Evolutionary conservation across 2,797 vertebrate species (phyloP).

Genomic region (Pseudochirops corinnae): DNA sequence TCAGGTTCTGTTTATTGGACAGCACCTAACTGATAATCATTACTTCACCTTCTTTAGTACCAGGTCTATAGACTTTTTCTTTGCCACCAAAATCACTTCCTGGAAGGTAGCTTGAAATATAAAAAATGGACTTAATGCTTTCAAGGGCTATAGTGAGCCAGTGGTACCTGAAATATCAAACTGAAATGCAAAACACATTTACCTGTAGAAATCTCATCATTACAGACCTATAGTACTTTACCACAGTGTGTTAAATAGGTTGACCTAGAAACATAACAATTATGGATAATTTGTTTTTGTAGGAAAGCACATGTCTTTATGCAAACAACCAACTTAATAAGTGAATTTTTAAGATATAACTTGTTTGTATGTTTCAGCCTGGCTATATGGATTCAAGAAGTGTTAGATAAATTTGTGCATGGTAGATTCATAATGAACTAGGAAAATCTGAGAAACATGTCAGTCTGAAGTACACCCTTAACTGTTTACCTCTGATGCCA

Average conservation of each 20-base stretch:
- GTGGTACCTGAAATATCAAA: background rate
- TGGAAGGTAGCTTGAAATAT: background rate
- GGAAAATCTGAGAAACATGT: conserved; percentile 8
- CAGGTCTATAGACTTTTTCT: background rate
- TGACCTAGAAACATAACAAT: background rate
- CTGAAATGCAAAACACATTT: background rate
- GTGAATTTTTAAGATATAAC: background rate
- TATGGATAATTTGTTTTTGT: background rate
- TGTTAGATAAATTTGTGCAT: conserved; percentile 12
- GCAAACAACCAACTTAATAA: background rate
- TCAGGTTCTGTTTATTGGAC: background rate
- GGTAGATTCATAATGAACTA: conserved; percentile 13
- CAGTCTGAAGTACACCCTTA: conserved; percentile 23
- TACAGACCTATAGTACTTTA: background rate
- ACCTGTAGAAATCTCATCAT: background rate
- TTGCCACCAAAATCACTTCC: background rate
- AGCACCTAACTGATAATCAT: background rate
- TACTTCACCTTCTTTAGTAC: background rate
- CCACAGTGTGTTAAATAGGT: background rate
- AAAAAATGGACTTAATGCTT: background rate
- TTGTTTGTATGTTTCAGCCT: background rate
- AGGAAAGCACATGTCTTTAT: background rate
- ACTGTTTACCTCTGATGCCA: conserved; percentile 18
- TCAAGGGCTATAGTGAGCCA: background rate
- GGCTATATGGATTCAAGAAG: background rate